Base-by-base conservation (phyloP, 2,113 vertebrate species). In the Rafetus swinhoei region DNA sequence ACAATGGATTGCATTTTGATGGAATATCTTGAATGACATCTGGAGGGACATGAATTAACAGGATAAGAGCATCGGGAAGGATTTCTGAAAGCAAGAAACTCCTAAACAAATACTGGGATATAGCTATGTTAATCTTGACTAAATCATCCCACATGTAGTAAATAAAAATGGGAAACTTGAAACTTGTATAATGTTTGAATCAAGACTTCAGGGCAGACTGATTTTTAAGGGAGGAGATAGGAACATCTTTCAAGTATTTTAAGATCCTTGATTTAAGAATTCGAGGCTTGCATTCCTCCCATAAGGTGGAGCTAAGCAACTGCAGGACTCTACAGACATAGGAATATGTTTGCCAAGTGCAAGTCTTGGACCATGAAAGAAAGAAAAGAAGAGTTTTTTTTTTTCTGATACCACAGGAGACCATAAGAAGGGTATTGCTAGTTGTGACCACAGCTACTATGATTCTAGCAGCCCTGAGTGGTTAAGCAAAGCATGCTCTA, bases 91-190 rank as follows among this genome's bases (percentile, higher is more conserved):
- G 6, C 59, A 29, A 60, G 59, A 60, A 60, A 59, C 57, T 10
- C 14, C 2, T 77, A 88, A 80, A 9, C 15, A 82, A 82, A 4
- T 13, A 5, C 3, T 85, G 56, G 81, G 84, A 91, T 1, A 59
- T 65, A 57, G 86, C 89, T 82, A 74, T 11, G 1, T 81, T 89
- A 4, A 85, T 55, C 27, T 27, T 11, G 52, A 56, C 25, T 7
- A 79, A 54, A 12, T 84, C 15, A 85, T 52, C 19, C 7, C 69
- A 86, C 18, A 93, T 92, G 65, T 52, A 69, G 18, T 60, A 32
- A 14, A 82, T 52, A 90, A 92, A 86, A 88, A 88, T 84, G 79
- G 89, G 4, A 18, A 92, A 90, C 50, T 10, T 90, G 89, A 81
- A 65, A 85, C 32, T 39, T 89, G 32, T 81, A 6, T 82, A 82